Conservation (phyloP, 2,888 invertebrate species). For the Ctenicera cuprea region DNA sequence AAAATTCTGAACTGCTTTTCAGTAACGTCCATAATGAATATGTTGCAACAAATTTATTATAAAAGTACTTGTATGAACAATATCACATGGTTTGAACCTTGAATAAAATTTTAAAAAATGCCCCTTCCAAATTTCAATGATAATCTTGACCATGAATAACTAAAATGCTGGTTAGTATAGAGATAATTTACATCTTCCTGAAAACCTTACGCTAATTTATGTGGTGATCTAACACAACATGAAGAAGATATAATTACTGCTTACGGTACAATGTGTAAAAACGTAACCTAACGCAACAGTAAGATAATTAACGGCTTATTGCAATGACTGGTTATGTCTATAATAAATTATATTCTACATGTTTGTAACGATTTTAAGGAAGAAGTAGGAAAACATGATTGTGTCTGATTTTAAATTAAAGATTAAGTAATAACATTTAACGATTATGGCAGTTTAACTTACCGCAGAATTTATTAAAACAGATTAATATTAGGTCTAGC, state of each 20-base stretch:
- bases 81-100: neutral
- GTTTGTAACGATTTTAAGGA: too few relatives aligned
- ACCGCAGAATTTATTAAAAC: too few relatives aligned
- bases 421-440: too few relatives aligned
- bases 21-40: too few relatives aligned
- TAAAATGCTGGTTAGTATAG: neutral
- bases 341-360: too few relatives aligned
- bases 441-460: too few relatives aligned
- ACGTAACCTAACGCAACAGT: conserved; percentile 2
- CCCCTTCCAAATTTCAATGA: neutral
- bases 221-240: conserved; percentile 9
- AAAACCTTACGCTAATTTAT: neutral
- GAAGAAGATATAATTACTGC: neutral
- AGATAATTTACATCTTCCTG: neutral
- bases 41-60: too few relatives aligned
- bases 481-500: too few relatives aligned
- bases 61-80: neutral
- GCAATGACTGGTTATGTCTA: too few relatives aligned
- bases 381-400: too few relatives aligned
- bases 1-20: neutral
- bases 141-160: neutral
- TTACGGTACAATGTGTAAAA: conserved; percentile 24
- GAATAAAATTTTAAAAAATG: neutral
- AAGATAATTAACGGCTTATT: too few relatives aligned
- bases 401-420: too few relatives aligned